Evolutionary conservation across 92 coral and sea anemone species (phyloP).

Genomic region (Umimayanthus kanabou): DNA sequence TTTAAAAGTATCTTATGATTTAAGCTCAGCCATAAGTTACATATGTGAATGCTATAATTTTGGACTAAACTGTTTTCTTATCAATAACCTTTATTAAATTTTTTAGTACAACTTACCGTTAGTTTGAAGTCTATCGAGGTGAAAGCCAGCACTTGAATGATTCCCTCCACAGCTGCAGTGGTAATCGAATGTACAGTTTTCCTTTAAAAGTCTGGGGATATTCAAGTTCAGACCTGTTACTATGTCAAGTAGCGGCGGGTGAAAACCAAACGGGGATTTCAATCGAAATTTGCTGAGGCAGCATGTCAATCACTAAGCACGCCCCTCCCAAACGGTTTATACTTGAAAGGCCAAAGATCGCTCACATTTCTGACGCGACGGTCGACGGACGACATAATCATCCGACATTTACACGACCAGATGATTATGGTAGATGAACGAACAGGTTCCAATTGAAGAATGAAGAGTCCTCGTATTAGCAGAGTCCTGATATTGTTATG

Average conservation of each 20-base stretch:
- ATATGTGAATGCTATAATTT: background rate
- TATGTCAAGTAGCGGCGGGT: background rate
- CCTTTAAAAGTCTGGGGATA: background rate
- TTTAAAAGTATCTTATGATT: no score
- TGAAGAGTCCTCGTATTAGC: background rate
- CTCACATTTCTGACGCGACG: background rate
- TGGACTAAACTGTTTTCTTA: background rate
- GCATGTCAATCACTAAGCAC: background rate
- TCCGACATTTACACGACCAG: background rate
- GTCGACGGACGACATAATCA: background rate
- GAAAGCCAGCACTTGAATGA: no score
- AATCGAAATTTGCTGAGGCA: background rate
- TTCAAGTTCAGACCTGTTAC: background rate
- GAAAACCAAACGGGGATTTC: background rate
- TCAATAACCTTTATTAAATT: no score
- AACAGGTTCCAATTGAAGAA: background rate
- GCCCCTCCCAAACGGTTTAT: background rate
- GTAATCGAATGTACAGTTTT: background rate
- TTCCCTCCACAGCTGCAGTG: background rate
- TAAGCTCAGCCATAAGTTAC: background rate
- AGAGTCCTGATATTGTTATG: no score
- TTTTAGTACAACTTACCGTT: background rate
- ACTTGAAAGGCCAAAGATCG: background rate
- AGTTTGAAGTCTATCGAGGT: background rate
- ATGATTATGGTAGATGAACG: background rate